Conservation (phyloP, 2,113 vertebrate species). For the Arenaria interpres region DNA sequence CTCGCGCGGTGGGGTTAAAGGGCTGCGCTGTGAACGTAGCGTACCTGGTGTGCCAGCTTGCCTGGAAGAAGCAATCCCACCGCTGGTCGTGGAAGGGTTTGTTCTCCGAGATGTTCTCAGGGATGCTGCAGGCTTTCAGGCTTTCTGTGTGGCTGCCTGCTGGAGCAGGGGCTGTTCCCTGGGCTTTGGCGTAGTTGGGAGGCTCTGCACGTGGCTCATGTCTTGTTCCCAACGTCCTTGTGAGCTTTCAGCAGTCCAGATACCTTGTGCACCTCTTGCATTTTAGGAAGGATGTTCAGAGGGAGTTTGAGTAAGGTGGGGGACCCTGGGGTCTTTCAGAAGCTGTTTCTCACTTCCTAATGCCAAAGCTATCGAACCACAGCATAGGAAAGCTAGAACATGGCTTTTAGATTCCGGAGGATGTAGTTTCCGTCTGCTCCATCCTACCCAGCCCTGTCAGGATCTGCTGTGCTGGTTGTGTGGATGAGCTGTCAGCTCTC, state of each 20-base stretch:
- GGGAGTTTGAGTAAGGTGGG: neutral
- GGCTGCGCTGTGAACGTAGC: neutral
- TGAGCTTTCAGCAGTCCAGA: neutral
- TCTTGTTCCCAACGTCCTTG: neutral
- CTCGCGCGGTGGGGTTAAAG: neutral
- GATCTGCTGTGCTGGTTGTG: neutral
- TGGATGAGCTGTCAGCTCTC: neutral
- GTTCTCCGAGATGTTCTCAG: neutral
- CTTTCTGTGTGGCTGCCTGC: neutral
- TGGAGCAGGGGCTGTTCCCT: neutral
- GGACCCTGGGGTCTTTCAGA: neutral
- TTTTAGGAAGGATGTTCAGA: neutral
- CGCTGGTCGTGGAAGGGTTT: neutral
- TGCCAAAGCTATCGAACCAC: neutral
- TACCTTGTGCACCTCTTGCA: accelerated
- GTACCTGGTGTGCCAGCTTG: neutral
- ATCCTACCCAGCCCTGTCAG: neutral
- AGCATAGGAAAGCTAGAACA: neutral
- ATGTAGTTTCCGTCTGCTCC: neutral
- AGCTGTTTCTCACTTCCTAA: neutral
- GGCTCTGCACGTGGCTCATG: accelerated
- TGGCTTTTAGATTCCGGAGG: neutral
- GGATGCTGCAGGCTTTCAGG: neutral
- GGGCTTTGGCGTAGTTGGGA: neutral
- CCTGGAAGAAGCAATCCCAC: neutral